These are phyloP conservation scores for Lycophotia porphyrea DNA, from an alignment of 2,888 invertebrate species.

Conservation along the genomic window DNA sequence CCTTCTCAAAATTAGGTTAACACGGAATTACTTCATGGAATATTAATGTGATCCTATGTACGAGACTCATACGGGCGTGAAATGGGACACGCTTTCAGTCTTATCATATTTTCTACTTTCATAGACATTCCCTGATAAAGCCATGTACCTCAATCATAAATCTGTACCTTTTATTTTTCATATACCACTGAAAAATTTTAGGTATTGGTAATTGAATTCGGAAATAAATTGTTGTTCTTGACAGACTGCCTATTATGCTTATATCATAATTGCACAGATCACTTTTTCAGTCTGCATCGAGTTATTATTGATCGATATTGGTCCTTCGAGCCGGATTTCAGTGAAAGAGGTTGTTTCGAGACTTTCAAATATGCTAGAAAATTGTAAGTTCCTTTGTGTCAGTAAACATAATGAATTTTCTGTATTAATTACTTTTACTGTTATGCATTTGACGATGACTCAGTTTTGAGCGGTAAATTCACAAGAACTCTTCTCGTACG, in stretches of 20 bases:
- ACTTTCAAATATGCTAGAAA: neutral
- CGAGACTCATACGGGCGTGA: constrained; percentile 17
- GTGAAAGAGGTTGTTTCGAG: neutral
- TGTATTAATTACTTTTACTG: neutral
- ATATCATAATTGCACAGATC: neutral
- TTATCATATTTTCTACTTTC: constrained; percentile 30
- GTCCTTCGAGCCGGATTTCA: constrained; percentile 2
- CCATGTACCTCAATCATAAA: neutral
- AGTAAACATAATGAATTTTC: neutral
- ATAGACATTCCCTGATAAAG: constrained; percentile 2
- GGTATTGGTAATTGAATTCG: neutral
- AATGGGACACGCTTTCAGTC: constrained; percentile 15
- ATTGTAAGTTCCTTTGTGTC: neutral
- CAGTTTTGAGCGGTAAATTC: neutral
- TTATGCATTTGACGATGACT: neutral
- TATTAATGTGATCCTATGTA: constrained; percentile 36
- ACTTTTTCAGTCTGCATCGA: neutral
- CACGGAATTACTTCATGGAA: constrained; percentile 36
- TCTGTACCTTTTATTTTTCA: neutral
- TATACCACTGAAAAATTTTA: neutral
- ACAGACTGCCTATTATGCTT: neutral
- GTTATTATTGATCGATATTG: neutral
- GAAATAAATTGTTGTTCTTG: neutral
- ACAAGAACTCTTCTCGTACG: neutral
- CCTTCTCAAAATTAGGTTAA: constrained; percentile 39